Evolutionary conservation across 2,797 vertebrate genomes (phyloP).

Genomic region (Hyperoplus immaculatus): DNA sequence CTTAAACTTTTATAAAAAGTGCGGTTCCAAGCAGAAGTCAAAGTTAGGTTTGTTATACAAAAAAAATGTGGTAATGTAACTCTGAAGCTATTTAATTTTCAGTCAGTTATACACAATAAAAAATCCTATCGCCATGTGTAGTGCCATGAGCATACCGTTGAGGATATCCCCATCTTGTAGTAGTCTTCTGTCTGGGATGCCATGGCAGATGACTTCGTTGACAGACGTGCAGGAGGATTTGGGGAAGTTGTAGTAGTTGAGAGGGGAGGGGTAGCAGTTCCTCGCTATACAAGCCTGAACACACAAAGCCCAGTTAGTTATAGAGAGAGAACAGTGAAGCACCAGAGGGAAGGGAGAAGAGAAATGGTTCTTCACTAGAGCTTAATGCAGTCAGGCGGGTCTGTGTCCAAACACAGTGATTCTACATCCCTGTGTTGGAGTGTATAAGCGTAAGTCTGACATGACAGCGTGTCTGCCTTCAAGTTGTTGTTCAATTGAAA

Average conservation of each 20-base stretch:
- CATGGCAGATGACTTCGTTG: slow-evolving; percentile 99
- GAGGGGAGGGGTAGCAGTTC: slow-evolving; percentile 98
- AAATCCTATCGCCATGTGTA: too few relatives aligned
- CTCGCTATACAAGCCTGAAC: slow-evolving; percentile 94
- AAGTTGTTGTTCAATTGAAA: too few relatives aligned
- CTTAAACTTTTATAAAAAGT: background rate
- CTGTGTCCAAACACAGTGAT: background rate
- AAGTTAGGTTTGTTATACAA: background rate
- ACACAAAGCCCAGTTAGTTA: slow-evolving; percentile 18
- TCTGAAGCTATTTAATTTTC: background rate
- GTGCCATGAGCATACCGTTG: slow-evolving; percentile 87
- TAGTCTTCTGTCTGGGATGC: slow-evolving; percentile 95
- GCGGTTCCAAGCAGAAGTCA: background rate
- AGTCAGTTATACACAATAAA: background rate
- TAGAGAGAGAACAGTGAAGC: background rate
- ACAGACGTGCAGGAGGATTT: slow-evolving; percentile 99
- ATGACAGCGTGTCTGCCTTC: background rate
- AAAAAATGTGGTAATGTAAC: background rate
- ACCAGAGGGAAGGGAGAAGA: background rate
- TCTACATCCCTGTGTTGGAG: background rate
- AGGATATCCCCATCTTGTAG: slow-evolving; percentile 97
- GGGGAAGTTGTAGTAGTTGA: slow-evolving; percentile 99
- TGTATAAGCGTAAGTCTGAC: background rate
- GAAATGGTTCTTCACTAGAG: background rate
- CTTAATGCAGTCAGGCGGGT: background rate